A percentile compares a stretch with the other conserved stretches of the same genome.
Evolutionary conservation across 2,888 invertebrate species (phyloP).

Genomic region (Limenitis camilla): DNA sequence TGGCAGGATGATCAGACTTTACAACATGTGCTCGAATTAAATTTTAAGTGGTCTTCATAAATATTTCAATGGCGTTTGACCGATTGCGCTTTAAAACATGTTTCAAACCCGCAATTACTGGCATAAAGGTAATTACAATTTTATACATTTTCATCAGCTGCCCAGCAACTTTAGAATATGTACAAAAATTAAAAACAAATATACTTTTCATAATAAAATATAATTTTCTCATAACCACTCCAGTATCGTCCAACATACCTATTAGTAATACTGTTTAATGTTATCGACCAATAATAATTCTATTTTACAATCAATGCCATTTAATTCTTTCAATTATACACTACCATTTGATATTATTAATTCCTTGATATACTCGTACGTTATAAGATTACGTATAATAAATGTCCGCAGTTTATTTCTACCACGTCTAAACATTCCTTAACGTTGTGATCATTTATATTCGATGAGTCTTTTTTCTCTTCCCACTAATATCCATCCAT

Average conservation of each 20-base stretch:
- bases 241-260: no score
- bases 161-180: background rate
- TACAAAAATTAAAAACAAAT: background rate
- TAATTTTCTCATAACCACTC: no score
- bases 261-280: no score
- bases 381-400: no score
- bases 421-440: background rate
- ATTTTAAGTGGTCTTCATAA: slow-evolving; percentile 12
- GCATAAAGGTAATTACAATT: slow-evolving; percentile 2
- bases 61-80: slow-evolving; percentile 16
- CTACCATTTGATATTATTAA: no score
- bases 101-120: slow-evolving; percentile 4
- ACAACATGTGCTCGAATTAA: slow-evolving; percentile 9
- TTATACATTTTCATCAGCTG: background rate
- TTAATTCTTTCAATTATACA: no score
- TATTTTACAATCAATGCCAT: no score
- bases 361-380: no score
- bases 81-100: slow-evolving; percentile 3
- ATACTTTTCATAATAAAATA: background rate
- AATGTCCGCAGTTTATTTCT: background rate
- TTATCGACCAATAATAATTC: no score
- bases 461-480: slow-evolving; percentile 5
- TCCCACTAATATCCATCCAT: slow-evolving; percentile 8
- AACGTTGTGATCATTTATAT: slow-evolving; percentile 5
- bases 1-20: background rate